phyloP scores from a whole-genome alignment of 2,888 invertebrate species.

The Thyatira batis region DNA sequence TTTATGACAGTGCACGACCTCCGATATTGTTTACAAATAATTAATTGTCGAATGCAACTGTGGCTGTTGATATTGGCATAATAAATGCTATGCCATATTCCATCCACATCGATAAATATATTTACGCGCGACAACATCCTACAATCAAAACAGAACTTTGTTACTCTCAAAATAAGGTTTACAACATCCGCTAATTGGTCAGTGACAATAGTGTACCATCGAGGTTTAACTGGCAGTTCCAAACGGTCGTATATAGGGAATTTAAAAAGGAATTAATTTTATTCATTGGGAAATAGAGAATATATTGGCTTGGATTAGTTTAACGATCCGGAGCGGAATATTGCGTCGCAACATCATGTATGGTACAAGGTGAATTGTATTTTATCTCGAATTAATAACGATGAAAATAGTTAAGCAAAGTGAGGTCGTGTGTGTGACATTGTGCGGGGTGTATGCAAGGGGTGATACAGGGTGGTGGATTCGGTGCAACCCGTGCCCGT shows the following conservation, averaged over 20 bases:
- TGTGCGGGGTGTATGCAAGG: constrained; percentile 35
- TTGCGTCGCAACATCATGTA: constrained; percentile 23
- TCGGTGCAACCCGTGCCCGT: constrained; percentile 76
- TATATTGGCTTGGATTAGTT: constrained; percentile 79
- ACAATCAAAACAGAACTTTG: constrained; percentile 35
- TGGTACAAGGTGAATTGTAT: constrained; percentile 14
- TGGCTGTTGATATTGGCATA: constrained; percentile 71
- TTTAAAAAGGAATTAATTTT: constrained; percentile 77
- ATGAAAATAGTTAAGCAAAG: constrained; percentile 20
- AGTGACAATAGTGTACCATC: constrained; percentile 22
- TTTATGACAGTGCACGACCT: constrained; percentile 64
- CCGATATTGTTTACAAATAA: constrained; percentile 78
- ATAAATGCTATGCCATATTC: constrained; percentile 72
- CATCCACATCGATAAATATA: constrained; percentile 56
- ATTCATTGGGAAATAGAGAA: constrained; percentile 76
- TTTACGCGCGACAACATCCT: constrained; percentile 17
- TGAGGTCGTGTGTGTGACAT: constrained; percentile 20
- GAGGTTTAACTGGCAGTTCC: constrained; percentile 37
- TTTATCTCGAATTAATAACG: constrained; percentile 13
- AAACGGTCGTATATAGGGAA: constrained; percentile 60
- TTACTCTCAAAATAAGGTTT: constrained; percentile 17
- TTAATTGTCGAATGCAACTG: constrained; percentile 78
- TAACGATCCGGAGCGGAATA: constrained; percentile 47
- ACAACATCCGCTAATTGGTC: constrained; percentile 13
- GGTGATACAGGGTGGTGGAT: constrained; percentile 66